A percentile compares a stretch with the other conserved stretches of the same genome.
These are phyloP conservation scores for Tokudaia tokunoshimensis DNA, from an alignment of 2,797 vertebrate species.

Conservation along the genomic window DNA sequence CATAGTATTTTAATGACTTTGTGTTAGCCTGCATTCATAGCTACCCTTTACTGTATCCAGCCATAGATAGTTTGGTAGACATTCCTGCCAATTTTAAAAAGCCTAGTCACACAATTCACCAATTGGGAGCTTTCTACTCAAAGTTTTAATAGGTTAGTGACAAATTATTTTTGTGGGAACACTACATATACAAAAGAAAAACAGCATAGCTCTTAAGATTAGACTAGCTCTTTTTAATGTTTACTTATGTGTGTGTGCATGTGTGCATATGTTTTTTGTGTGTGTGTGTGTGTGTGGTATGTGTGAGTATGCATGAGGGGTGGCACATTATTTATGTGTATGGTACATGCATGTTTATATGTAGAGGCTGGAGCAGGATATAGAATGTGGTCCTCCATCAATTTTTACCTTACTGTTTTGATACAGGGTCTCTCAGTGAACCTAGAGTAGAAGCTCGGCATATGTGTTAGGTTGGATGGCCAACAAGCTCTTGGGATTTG, in stretches of 20 bases:
- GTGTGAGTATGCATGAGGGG: not conserved
- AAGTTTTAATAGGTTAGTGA: conserved; percentile 1
- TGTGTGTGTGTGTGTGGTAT: not conserved
- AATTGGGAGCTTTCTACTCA: not conserved
- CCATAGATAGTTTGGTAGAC: not conserved
- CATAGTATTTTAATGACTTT: not conserved
- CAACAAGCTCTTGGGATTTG: not conserved
- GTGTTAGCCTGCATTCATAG: not conserved
- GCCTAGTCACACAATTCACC: not conserved
- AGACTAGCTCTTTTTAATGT: not conserved
- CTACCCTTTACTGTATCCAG: not conserved
- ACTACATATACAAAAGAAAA: conserved; percentile 52
- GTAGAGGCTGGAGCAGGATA: not conserved
- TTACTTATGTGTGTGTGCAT: not conserved
- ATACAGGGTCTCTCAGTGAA: not conserved
- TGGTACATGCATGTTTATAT: not conserved
- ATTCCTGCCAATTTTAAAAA: conserved; percentile 2
- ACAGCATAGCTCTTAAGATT: conserved; percentile 24
- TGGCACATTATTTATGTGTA: not conserved
- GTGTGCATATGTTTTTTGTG: no score
- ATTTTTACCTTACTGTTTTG: not conserved
- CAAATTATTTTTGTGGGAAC: not conserved
- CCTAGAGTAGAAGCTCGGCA: not conserved
- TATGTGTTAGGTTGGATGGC: not conserved
- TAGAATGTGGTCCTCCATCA: not conserved